Base-by-base conservation (phyloP, 2,888 invertebrate species). In the Ophion ellenae region DNA sequence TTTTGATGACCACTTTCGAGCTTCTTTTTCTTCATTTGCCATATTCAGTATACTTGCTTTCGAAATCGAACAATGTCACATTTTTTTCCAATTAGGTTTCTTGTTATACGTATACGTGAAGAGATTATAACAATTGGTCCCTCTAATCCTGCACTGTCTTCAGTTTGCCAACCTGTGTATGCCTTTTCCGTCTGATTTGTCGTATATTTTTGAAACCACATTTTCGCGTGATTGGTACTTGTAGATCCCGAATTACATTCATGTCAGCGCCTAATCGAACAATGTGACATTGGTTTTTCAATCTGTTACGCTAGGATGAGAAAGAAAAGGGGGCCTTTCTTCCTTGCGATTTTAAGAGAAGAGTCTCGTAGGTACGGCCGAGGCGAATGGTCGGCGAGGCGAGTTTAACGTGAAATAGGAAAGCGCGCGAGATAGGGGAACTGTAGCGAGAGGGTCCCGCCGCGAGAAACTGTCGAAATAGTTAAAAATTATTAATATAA, bases 31-130 rank as follows among this genome's bases (percentile, higher is more conserved):
- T 59, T 78, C 24, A 24, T 24, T 24, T 85, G 4, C 89, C 89
- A 77, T 89, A 88, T 20, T 88, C 87, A 14, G 85, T 86, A 53
- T 84, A 86, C 59, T 87, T 77, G 53, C 32, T 79, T 28, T 67
- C 47, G 45, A 90, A 88, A 78, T 40, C 11, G 32, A 88, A 88
- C 61, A 74, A 76, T 2, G 69, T 17, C 45, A 76, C 81, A 83
- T 89, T 53, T 84, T 87, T 5, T 71, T 20, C 90, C 88, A 89
- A 77, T 90, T 81, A 3, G 88, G 82, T 53, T 87, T 87, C 77
- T 89, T 89, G 81, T 87, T 86, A 45, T 69, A 79, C 9, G 83
- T 69, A 71, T 89, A 90, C 9, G 90, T 90, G 69, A 78, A 90
- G 11, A 90, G 59, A 28, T 66, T 53, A 63, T 90, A 90, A 59